A percentile compares a stretch with the other conserved stretches of the same genome.
Conservation (phyloP, 2,797 vertebrate genomes). For the Lateolabrax maculatus region DNA sequence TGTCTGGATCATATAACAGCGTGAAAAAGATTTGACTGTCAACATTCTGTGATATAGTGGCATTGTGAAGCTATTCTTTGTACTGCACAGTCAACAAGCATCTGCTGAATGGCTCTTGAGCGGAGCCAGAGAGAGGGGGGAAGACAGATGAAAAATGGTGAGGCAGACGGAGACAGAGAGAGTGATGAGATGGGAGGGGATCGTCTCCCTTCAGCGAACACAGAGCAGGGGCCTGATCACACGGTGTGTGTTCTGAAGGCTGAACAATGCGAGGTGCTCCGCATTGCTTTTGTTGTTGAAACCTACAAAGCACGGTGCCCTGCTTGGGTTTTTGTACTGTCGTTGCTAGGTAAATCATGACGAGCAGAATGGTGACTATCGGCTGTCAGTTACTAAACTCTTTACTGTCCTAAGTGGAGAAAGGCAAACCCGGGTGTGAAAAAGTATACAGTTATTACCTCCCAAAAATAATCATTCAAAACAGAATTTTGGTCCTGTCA, state of each 20-base stretch:
- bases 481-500: background rate
- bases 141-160: slow-evolving; percentile 14
- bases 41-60: slow-evolving; percentile 32
- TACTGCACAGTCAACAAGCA: slow-evolving; percentile 33
- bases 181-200: slow-evolving; percentile 27
- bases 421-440: background rate
- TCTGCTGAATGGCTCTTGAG: slow-evolving; percentile 27
- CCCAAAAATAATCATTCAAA: background rate
- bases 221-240: background rate
- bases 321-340: slow-evolving; percentile 1
- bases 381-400: background rate
- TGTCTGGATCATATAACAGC: slow-evolving; percentile 6
- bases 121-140: background rate
- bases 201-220: background rate
- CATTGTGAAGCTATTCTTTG: slow-evolving; percentile 10
- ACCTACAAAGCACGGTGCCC: background rate
- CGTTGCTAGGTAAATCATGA: slow-evolving; percentile 17
- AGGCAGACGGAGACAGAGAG: slow-evolving; percentile 14
- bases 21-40: slow-evolving; percentile 23
- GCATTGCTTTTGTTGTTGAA: background rate
- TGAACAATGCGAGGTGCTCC: background rate
- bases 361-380: background rate
- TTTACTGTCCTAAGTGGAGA: background rate
- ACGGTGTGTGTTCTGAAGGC: background rate
- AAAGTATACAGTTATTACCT: background rate